These are phyloP conservation scores for Gymnosoma rotundatum DNA, from an alignment of 2,888 invertebrate species.

Conservation along the genomic window DNA sequence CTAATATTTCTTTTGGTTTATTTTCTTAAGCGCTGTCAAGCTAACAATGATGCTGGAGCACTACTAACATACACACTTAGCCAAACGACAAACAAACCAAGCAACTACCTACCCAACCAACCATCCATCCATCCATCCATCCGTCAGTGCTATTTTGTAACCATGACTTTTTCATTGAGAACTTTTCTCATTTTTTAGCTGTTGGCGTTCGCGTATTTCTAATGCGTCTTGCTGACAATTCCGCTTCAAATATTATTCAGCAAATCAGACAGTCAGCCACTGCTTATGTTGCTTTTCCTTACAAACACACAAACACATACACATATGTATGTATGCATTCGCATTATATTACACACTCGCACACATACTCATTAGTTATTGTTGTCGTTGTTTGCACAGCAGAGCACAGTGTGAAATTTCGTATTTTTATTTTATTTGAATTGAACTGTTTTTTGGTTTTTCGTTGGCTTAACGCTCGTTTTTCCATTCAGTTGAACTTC, in stretches of 20 bases:
- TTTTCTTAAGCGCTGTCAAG: conserved; percentile 29
- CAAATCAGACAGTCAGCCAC: conserved; percentile 32
- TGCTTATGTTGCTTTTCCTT: conserved; percentile 3
- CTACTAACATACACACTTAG: not conserved
- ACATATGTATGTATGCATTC: not conserved
- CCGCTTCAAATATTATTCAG: conserved; percentile 50
- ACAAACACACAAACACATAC: not conserved
- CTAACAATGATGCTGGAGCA: conserved; percentile 49
- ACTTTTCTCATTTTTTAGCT: conserved; percentile 44
- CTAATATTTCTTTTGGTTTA: conserved; percentile 29
- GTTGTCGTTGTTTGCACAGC: conserved; percentile 45
- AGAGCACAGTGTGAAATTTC: conserved; percentile 66
- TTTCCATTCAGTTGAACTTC: conserved; percentile 79
- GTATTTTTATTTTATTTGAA: conserved; percentile 43
- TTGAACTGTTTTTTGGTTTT: conserved; percentile 42
- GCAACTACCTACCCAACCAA: not conserved
- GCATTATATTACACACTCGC: not conserved
- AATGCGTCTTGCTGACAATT: conserved; percentile 65
- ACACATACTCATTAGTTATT: conserved; percentile 2
- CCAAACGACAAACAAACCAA: not conserved
- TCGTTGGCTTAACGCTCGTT: conserved; percentile 67
- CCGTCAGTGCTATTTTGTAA: conserved; percentile 13
- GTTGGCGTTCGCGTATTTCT: conserved; percentile 61
- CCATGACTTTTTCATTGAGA: conserved; percentile 41
- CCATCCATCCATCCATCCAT: conserved; percentile 50